A percentile compares a stretch with the other conserved stretches of the same genome.
Evolutionary conservation across 1,140 invertebrate species (phyloP).

Genomic region (Heliconius himera): DNA sequence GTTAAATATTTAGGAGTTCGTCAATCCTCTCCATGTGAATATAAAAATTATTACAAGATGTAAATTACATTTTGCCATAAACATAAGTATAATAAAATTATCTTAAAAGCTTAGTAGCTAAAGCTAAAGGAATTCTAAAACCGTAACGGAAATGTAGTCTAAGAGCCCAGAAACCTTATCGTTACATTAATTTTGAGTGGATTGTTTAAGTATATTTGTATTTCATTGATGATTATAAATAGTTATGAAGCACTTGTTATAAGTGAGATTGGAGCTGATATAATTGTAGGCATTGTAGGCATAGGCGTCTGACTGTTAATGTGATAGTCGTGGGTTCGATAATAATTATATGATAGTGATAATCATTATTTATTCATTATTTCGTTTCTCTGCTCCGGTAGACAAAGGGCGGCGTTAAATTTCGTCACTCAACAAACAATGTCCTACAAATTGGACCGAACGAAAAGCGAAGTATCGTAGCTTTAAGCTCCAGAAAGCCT

Average conservation of each 20-base stretch:
- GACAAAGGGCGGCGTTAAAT: too few relatives aligned
- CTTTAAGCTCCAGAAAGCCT: too few relatives aligned
- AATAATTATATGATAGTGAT: too few relatives aligned
- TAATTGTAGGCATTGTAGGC: too few relatives aligned
- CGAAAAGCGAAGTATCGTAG: too few relatives aligned
- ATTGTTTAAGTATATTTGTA: background rate
- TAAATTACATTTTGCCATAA: background rate
- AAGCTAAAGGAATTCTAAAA: background rate
- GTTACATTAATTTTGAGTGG: background rate
- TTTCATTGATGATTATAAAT: background rate
- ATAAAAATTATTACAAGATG: background rate
- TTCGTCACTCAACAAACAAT: too few relatives aligned
- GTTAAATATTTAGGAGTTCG: background rate
- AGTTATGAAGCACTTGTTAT: background rate
- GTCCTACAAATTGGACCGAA: too few relatives aligned
- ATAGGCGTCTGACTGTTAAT: too few relatives aligned
- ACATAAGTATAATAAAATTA: background rate
- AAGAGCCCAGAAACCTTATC: background rate
- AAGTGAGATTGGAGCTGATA: background rate
- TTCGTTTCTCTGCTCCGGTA: too few relatives aligned
- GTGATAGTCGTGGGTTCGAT: too few relatives aligned
- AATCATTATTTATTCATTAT: too few relatives aligned
- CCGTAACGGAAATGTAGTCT: background rate
- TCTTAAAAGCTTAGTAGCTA: background rate
- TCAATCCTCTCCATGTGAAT: background rate